Evolutionary conservation across 2,888 invertebrate genomes (phyloP).

Genomic region (Halictus quadricinctus): DNA sequence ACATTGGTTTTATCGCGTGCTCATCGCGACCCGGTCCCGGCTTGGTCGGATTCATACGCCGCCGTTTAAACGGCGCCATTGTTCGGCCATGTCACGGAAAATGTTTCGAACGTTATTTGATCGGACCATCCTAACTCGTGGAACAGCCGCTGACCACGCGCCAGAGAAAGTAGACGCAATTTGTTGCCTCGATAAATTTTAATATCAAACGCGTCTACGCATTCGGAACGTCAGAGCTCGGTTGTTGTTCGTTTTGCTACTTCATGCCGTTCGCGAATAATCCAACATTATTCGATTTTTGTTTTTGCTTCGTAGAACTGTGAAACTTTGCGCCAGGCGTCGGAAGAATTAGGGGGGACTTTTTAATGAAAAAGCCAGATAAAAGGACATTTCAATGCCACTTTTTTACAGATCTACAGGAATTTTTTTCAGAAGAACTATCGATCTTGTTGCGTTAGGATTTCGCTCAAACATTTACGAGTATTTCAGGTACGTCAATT

Average conservation of each 20-base stretch:
- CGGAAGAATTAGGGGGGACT: too few relatives aligned
- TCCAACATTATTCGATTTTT: too few relatives aligned
- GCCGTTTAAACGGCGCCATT: conserved; percentile 33
- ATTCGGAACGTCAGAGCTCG: neutral
- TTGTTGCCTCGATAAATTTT: conserved; percentile 23
- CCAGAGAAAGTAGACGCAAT: neutral
- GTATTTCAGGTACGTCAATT: too few relatives aligned
- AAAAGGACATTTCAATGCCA: too few relatives aligned
- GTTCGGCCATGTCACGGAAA: conserved; percentile 16
- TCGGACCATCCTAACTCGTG: conserved; percentile 9
- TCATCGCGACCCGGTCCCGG: conserved; percentile 46
- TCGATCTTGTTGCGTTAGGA: too few relatives aligned
- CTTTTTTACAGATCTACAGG: too few relatives aligned
- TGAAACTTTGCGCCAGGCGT: too few relatives aligned
- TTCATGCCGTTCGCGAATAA: neutral
- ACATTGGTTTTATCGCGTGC: conserved; percentile 68
- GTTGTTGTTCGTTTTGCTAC: too few relatives aligned
- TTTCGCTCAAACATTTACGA: too few relatives aligned
- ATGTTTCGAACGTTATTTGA: conserved; percentile 21
- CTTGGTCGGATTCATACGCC: conserved; percentile 51
- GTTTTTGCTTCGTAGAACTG: too few relatives aligned
- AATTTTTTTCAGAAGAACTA: too few relatives aligned
- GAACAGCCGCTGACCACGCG: neutral
- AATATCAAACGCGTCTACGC: neutral
- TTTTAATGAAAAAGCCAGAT: too few relatives aligned